phyloP scores from a whole-genome alignment of 2,797 vertebrate genomes.

The Hoplostethus mediterraneus region DNA sequence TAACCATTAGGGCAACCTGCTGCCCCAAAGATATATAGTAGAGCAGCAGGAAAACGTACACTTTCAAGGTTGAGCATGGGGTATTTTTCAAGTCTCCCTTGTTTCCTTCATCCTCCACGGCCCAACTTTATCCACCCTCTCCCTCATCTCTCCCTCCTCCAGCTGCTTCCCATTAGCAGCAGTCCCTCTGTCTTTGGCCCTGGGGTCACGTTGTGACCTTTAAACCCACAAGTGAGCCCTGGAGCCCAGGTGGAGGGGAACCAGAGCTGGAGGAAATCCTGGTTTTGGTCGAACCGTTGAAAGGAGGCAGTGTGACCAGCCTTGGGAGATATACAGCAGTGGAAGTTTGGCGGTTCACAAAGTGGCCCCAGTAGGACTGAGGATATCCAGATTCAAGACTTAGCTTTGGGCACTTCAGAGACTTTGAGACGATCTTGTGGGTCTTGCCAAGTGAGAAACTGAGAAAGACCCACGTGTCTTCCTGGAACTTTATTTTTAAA shows the following conservation, averaged over 20 bases:
- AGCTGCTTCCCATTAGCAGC: constrained; percentile 77
- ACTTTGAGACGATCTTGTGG: constrained; percentile 20
- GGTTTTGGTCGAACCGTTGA: constrained; percentile 48
- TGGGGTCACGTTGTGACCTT: constrained; percentile 67
- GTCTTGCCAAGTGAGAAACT: neutral
- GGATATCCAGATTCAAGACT: constrained; percentile 22
- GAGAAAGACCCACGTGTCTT: neutral
- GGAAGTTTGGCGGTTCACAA: constrained; percentile 10
- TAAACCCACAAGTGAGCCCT: constrained; percentile 53
- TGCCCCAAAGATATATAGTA: too few species aligned
- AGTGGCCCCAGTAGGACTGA: constrained; percentile 21
- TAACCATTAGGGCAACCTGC: constrained; percentile 8
- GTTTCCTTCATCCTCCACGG: constrained; percentile 22
- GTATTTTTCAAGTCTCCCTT: constrained; percentile 17
- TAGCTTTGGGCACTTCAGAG: neutral
- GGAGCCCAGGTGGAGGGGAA: constrained; percentile 63
- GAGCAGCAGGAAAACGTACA: constrained; percentile 15
- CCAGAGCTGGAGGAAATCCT: constrained; percentile 48
- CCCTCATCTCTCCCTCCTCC: constrained; percentile 29
- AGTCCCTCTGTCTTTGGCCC: constrained; percentile 66
- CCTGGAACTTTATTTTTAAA: constrained; percentile 6
- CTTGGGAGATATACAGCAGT: constrained; percentile 11
- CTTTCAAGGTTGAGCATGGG: constrained; percentile 5
- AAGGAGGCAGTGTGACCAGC: constrained; percentile 37
- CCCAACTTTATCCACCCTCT: constrained; percentile 16